Base-by-base conservation (phyloP, 2,888 invertebrate genomes). In the Lypha dubia region DNA sequence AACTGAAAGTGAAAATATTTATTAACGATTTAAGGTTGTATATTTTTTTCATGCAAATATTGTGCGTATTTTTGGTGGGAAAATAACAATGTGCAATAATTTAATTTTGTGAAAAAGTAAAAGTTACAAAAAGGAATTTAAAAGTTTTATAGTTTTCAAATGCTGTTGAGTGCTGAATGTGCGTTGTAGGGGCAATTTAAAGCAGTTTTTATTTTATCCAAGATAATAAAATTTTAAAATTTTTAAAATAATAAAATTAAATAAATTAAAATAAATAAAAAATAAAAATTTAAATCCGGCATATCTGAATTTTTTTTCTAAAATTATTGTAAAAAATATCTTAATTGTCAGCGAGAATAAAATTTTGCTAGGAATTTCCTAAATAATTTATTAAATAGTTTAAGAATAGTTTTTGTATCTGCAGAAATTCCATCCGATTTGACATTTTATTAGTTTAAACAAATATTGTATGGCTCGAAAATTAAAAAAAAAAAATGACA, bases 1-100 rank as follows among this genome's bases (percentile, higher is more conserved):
- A 63, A 81, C 76, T 74, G 80, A 84, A 84, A 84, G 80, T 77
- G 80, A 84, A 81, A 84, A 74, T 81, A 81, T 84, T 74, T 84
- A 74, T 81, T 70, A 58, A 62, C 24, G 28, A 53, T 62, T 75
- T 63, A 56, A 62, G 1, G 62, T 28, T 38, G 5, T 28, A 24
- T 11, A 28, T 15, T 20, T 22, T 67, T 20, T 22, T 67, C n/a
- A n/a, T n/a, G n/a, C n/a, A n/a, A n/a, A n/a, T n/a, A n/a, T n/a
- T n/a, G 32, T 49, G 60, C 0, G 24, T n/a, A 28, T 15, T 24
- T 44, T 44, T 28, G 5, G 58, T 75, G 74, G 65, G 60, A 83
- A 83, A 83, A 62, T 63, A 3, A 41, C 35, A 49, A 79, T 24
- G 2, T 13, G 22, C 22, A 44, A 62, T 53, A 68, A 58, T 38